phyloP scores from a whole-genome alignment of 2,797 vertebrate species.

The Pseudotriccus pelzelni region DNA sequence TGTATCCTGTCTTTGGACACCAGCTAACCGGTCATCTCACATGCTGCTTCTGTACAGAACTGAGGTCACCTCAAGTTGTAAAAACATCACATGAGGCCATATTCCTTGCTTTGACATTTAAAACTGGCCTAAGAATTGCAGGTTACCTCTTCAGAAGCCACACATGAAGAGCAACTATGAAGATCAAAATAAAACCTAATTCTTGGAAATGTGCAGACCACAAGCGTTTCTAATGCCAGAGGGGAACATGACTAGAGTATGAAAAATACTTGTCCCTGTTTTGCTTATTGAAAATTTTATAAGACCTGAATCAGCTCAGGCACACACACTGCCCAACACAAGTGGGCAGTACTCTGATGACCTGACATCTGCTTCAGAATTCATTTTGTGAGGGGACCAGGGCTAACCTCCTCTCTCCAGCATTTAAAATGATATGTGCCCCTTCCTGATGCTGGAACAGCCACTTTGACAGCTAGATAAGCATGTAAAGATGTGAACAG shows the following conservation, averaged over 20 bases:
- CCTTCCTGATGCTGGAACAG: background rate
- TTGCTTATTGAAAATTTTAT: background rate
- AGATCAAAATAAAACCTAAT: background rate
- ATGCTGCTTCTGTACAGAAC: background rate
- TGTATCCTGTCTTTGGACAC: background rate
- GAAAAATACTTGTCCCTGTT: background rate
- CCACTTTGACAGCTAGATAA: background rate
- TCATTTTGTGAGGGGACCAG: background rate
- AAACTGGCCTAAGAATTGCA: background rate
- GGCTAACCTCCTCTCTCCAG: background rate
- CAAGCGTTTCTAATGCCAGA: background rate
- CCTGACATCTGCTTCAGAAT: background rate
- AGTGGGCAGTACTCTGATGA: background rate
- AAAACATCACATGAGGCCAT: background rate
- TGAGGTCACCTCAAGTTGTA: background rate
- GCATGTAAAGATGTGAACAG: background rate
- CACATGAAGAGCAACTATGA: background rate
- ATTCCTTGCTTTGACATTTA: background rate
- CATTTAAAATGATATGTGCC: background rate
- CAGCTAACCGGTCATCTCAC: background rate
- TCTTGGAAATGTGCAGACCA: background rate
- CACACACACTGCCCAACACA: background rate
- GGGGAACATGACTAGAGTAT: background rate
- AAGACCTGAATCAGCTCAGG: background rate
- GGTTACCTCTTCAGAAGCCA: background rate